These are phyloP conservation scores for Stichopus horrens DNA, from an alignment of 53 echinoderm and acorn worm genomes.

Conservation along the genomic window DNA sequence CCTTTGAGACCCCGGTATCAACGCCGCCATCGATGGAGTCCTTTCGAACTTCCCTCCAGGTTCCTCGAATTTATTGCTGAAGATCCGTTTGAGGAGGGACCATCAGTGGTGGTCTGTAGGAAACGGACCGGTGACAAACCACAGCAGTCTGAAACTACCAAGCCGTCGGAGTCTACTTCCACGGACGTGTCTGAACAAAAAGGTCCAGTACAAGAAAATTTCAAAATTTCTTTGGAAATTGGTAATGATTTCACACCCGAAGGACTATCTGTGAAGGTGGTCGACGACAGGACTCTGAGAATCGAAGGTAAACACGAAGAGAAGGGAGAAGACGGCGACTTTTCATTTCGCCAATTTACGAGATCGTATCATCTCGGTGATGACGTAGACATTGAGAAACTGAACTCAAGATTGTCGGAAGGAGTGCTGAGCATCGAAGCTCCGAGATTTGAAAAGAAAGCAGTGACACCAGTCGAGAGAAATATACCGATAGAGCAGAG, in stretches of 20 bases:
- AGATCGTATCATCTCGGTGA: background rate
- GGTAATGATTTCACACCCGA: constrained; percentile 15
- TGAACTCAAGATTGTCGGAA: background rate
- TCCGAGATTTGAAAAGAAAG: constrained; percentile 19
- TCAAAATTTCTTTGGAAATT: background rate
- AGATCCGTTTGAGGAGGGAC: background rate
- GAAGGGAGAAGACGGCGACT: constrained; percentile 26
- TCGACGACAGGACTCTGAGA: background rate
- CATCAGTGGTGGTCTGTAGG: background rate
- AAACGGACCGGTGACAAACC: background rate
- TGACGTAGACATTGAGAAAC: constrained; percentile 13
- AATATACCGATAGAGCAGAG: background rate
- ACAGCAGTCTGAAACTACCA: background rate
- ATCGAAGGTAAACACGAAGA: constrained; percentile 31
- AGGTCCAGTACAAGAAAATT: background rate
- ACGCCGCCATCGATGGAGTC: background rate
- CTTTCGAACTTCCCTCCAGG: background rate
- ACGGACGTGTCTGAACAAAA: background rate
- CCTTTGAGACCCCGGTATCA: background rate
- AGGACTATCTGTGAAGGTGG: constrained; percentile 15
- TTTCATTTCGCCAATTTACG: constrained; percentile 11
- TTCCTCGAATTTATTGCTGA: background rate
- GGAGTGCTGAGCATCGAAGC: constrained; percentile 35
- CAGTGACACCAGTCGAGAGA: background rate
- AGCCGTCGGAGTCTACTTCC: too few species aligned